Conservation (phyloP, 1,140 invertebrate genomes). For the Solenopsis fugax region DNA sequence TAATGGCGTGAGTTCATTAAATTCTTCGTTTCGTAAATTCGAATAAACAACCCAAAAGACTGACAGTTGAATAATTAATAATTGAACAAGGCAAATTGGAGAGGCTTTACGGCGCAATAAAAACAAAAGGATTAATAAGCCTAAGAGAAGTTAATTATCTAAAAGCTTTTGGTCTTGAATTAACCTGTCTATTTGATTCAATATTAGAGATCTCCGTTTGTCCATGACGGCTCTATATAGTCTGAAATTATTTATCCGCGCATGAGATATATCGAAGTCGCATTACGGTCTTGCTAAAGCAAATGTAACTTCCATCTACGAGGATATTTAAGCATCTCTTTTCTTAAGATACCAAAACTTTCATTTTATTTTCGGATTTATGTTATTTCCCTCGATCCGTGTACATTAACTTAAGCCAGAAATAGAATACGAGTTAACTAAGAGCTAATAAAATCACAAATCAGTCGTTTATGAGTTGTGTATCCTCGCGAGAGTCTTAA, state of each 20-base stretch:
- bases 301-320: background rate
- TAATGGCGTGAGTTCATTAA: background rate
- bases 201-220: background rate
- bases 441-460: slow-evolving; percentile 29
- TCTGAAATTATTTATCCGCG: background rate
- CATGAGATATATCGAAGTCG: background rate
- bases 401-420: background rate
- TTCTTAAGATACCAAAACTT: no score
- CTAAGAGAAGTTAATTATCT: background rate
- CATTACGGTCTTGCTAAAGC: background rate
- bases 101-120: background rate
- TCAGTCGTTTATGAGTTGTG: slow-evolving; percentile 16
- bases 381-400: background rate
- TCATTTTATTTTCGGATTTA: background rate
- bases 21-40: background rate
- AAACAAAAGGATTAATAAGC: background rate
- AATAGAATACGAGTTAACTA: slow-evolving; percentile 1
- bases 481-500: background rate
- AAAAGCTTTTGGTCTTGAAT: slow-evolving; percentile 4
- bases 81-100: slow-evolving; percentile 4
- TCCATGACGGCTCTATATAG: background rate
- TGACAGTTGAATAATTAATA: background rate
- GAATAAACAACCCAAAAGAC: background rate
- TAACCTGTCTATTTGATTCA: background rate
- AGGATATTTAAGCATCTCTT: background rate